phyloP scores from a whole-genome alignment of 2,113 vertebrate genomes.

The Psittacus erithacus region DNA sequence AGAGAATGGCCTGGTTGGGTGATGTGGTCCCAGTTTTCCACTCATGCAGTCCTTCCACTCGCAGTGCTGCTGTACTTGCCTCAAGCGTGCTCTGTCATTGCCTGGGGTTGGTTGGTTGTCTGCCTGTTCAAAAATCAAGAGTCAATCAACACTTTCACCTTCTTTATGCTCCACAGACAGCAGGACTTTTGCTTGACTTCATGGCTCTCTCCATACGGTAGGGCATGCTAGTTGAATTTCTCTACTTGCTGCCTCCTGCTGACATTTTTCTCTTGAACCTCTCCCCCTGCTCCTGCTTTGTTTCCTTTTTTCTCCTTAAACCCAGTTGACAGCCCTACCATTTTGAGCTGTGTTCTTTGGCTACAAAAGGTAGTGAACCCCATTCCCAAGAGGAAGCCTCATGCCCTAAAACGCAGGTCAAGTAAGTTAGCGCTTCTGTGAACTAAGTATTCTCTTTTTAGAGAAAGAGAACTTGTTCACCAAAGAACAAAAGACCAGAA shows the following conservation, averaged over 20 bases:
- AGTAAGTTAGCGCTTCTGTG: background rate
- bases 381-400: background rate
- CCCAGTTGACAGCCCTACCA: background rate
- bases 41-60: background rate
- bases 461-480: conserved; percentile 16
- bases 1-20: background rate
- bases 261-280: background rate
- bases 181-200: background rate
- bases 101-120: background rate
- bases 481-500: background rate
- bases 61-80: background rate
- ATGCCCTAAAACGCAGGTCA: background rate
- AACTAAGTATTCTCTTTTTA: background rate
- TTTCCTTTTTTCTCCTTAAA: background rate
- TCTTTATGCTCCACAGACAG: background rate
- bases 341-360: background rate
- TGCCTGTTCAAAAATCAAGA: background rate
- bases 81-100: background rate
- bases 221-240: background rate
- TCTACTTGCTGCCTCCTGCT: background rate
- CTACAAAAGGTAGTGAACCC: background rate
- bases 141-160: background rate
- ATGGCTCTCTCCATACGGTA: background rate
- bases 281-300: background rate
- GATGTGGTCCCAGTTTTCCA: background rate